Evolutionary conservation across 2,888 invertebrate genomes (phyloP).

Genomic region (Pyrgus malvae): DNA sequence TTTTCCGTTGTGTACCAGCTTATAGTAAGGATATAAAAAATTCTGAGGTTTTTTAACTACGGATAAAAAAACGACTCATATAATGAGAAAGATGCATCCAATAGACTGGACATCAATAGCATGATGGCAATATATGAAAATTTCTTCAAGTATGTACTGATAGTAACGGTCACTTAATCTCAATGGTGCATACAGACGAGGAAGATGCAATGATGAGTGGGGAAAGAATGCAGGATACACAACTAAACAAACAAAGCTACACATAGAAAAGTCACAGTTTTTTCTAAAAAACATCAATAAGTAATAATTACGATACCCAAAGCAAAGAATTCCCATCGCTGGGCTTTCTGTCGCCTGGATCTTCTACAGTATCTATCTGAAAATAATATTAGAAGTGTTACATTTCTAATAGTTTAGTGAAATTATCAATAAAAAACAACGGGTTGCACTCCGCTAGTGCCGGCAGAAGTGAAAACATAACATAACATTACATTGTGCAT

Average conservation of each 20-base stretch:
- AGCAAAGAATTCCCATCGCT: constrained; percentile 27
- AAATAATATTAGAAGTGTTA: constrained; percentile 18
- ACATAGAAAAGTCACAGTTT: constrained; percentile 5
- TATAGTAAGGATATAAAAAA: too few species aligned
- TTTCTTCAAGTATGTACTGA: not conserved
- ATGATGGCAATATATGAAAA: too few species aligned
- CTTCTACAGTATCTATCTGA: constrained; percentile 24
- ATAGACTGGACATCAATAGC: too few species aligned
- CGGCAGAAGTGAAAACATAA: too few species aligned
- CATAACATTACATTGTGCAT: too few species aligned
- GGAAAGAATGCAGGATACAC: constrained; percentile 5
- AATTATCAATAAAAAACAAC: too few species aligned
- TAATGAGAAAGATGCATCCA: too few species aligned
- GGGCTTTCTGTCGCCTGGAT: constrained; percentile 26
- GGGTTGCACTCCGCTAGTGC: too few species aligned
- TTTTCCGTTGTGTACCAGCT: too few species aligned
- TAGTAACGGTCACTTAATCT: too few species aligned
- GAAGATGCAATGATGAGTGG: not conserved
- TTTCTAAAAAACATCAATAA: constrained; percentile 20
- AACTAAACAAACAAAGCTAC: constrained; percentile 10
- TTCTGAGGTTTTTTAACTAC: too few species aligned
- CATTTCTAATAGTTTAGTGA: not conserved
- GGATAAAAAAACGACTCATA: too few species aligned
- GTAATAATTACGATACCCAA: constrained; percentile 20
- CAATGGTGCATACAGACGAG: not conserved